Base-by-base conservation (phyloP, 2,113 vertebrate species). In the Grammomys surdaster region DNA sequence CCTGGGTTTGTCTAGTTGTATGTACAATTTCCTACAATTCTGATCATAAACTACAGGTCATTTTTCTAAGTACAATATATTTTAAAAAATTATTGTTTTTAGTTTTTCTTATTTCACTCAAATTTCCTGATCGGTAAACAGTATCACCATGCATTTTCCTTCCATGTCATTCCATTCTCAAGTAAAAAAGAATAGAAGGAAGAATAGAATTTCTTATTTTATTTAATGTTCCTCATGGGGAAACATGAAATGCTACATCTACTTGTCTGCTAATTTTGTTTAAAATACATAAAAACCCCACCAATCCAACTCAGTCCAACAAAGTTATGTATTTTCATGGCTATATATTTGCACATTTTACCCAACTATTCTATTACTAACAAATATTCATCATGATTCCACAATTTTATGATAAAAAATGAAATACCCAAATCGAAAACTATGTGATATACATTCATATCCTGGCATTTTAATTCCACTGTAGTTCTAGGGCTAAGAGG, bases 401-500 rank as follows among this genome's bases (percentile, higher is more conserved):
- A 48, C 16, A 58, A 33, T 22, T 82, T 93, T 58, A 78, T 48
- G 43, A 85, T 0, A 78, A 78, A 12, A 40, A 78, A 58, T 65
- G 31, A 3, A 65, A 56, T 46, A 36, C 28, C 43, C 54, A 63
- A 63, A 89, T 90, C 28, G 26, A 43, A 72, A 69, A 48, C 17
- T 10, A 20, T 14, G 13, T 6, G 10, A n/a, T 7, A 10, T 33
- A 63, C 7, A 20, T 46, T 7, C 5, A 22, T 0, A 9, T 33
- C 0, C 8, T 33, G 20, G 19, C 19, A 9, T 72, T 65, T 69
- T 67, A 77, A 58, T 51, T 81, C 22, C 51, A 63, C 0, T 16
- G 3, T 46, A 13, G 58, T 26, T 40, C 31, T 46, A 69, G 43
- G 40, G 91, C 14, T 84, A 67, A n/a, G 26, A 33, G 2, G 12